Evolutionary conservation across 2,888 invertebrate genomes (phyloP), one percentile per base, ranked within the genome.

Genomic region (Sarcophaga carnaria): DNA sequence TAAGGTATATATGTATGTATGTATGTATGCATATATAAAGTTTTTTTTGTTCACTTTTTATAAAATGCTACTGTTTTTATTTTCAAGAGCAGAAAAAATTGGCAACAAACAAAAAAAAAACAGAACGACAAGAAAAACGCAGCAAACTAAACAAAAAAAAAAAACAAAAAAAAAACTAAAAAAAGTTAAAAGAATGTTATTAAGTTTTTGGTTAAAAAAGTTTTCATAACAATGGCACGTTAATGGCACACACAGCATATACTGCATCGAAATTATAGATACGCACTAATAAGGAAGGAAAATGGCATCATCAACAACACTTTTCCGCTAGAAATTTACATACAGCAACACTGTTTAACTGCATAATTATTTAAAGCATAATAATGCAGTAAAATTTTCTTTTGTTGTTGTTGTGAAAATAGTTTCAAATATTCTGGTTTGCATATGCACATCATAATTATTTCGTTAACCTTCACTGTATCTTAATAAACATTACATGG

Each of bases 201-300:
- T 77, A 77, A 80, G 81, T 81, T 81, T 71, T 81, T 71, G 49
- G 49, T 66, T 60, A 75, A 70, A 82, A 69, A 82, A 79, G 20
- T 78, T 82, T 14, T 75, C 22, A 71, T 66, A 77, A 78, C 81
- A 76, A 76, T 62, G 45, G 70, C 64, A 76, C 70, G 45, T 70
- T 84, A 75, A 79, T 84, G 60, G 64, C 64, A 80, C 67, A 75
- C 49, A 76, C 37, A 70, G 64, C n/a, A 70, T 47, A 70, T 47
- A 71, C 27, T 70, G 47, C 67, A 76, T 11, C 4, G 45, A 27
- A 75, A 84, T 76, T 20, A 70, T 47, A 20, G 63, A 80, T 70
- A 66, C n/a, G 75, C 75, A 75, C 75, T 75, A 54, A 74, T 78
- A 78, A 72, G 22, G 12, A 78, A 78, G 10, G 49, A 17, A 62